These are phyloP conservation scores for Drosophila barbarae DNA, from an alignment of 2,888 invertebrate genomes.

Conservation along the genomic window DNA sequence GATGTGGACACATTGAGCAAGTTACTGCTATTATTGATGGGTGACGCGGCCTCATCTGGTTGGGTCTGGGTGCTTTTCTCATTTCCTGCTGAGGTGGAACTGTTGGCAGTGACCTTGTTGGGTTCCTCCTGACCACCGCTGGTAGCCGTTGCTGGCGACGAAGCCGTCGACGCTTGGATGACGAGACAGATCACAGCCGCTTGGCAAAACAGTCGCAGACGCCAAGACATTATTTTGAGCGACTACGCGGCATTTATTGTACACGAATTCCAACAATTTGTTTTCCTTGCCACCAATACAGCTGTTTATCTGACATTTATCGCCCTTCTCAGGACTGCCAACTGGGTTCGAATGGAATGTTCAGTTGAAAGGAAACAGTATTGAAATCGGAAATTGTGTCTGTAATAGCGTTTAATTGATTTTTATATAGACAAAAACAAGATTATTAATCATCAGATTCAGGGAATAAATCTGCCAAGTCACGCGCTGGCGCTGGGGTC, in stretches of 20 bases:
- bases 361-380: slow-evolving; percentile 5
- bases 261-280: slow-evolving; percentile 14
- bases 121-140: slow-evolving; percentile 3
- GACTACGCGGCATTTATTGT: slow-evolving; percentile 27
- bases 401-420: slow-evolving; percentile 54
- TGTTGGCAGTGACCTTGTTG: slow-evolving; percentile 3
- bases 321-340: slow-evolving; percentile 21
- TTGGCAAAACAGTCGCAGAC: slow-evolving; percentile 19
- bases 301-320: slow-evolving; percentile 47
- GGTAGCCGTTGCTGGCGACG: slow-evolving; percentile 15
- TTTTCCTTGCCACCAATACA: slow-evolving; percentile 37
- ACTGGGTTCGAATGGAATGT: not conserved
- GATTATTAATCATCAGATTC: slow-evolving; percentile 29
- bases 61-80: not conserved
- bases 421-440: slow-evolving; percentile 25
- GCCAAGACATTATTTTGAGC: slow-evolving; percentile 40
- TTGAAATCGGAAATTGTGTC: slow-evolving; percentile 37
- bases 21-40: not conserved
- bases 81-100: slow-evolving; percentile 4
- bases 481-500: slow-evolving; percentile 19
- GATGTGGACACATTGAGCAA: slow-evolving; percentile 1
- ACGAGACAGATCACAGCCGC: slow-evolving; percentile 22
- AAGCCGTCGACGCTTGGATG: slow-evolving; percentile 17
- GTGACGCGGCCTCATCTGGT: not conserved
- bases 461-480: slow-evolving; percentile 25